A percentile compares a stretch with the other conserved stretches of the same genome.
Evolutionary conservation across 1,140 invertebrate species (phyloP).

Genomic region (Caligus rogercresseyi): DNA sequence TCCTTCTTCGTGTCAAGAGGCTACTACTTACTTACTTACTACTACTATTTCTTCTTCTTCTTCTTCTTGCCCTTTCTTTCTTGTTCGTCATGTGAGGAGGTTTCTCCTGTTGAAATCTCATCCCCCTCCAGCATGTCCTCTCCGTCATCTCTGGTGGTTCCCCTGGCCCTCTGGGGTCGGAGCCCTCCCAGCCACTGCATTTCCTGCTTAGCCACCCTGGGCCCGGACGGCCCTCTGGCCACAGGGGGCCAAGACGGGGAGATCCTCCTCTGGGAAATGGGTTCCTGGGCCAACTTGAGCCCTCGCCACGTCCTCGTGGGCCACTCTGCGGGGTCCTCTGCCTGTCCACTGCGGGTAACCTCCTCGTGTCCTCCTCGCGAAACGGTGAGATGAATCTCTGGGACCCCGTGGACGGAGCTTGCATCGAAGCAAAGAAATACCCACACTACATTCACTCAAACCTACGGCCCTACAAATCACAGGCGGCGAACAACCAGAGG

Average conservation of each 20-base stretch:
- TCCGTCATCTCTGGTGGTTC: constrained; percentile 34
- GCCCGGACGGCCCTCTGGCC: constrained; percentile 75
- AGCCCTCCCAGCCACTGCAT: constrained; percentile 89
- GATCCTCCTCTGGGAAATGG: constrained; percentile 89
- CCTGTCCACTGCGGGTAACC: constrained; percentile 51
- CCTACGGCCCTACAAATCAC: neutral
- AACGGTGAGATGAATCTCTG: constrained; percentile 40
- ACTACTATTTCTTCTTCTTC: too few species aligned
- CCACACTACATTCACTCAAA: neutral
- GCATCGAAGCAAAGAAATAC: constrained; percentile 20
- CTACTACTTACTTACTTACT: too few species aligned
- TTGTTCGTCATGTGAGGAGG: too few species aligned
- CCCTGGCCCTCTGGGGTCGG: constrained; percentile 90
- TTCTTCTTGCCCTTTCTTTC: too few species aligned
- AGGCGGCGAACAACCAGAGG: neutral
- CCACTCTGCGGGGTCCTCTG: constrained; percentile 84
- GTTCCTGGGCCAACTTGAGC: constrained; percentile 60
- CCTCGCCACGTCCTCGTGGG: constrained; percentile 84
- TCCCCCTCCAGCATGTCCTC: constrained; percentile 1
- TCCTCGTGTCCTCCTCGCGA: constrained; percentile 82
- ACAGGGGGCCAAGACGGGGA: constrained; percentile 96
- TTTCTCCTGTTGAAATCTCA: too few species aligned
- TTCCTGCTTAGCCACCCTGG: constrained; percentile 74
- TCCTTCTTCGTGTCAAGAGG: too few species aligned
- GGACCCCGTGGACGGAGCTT: constrained; percentile 19